Conservation (phyloP, 2,888 invertebrate genomes). For the Noctua pronuba region DNA sequence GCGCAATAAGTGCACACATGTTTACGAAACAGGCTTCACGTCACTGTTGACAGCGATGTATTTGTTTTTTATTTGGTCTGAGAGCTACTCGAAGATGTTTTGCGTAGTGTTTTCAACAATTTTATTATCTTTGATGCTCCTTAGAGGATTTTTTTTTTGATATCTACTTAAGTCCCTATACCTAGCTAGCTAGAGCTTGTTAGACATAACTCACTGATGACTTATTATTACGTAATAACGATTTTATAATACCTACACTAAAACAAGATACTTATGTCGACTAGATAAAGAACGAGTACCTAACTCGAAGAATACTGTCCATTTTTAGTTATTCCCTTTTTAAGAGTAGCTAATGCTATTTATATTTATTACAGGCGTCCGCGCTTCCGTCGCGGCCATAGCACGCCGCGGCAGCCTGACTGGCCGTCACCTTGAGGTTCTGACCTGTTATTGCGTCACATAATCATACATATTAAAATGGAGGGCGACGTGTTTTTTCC, state of each 20-base stretch:
- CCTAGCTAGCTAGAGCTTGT: background rate
- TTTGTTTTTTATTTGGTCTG: no score
- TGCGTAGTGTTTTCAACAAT: background rate
- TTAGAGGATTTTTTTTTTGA: background rate
- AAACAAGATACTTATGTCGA: background rate
- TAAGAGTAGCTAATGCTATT: constrained; percentile 32
- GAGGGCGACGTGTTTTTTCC: constrained; percentile 80
- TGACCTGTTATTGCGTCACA: constrained; percentile 86
- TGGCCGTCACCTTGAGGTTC: constrained; percentile 79
- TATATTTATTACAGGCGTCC: constrained; percentile 26
- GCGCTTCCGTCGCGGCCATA: constrained; percentile 21
- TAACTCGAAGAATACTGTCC: background rate
- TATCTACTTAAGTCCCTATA: background rate
- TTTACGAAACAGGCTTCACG: no score
- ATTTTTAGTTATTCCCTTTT: constrained; percentile 1
- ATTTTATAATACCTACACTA: background rate
- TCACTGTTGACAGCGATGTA: no score
- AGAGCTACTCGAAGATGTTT: background rate
- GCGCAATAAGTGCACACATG: no score
- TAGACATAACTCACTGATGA: background rate
- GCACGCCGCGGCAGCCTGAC: constrained; percentile 68
- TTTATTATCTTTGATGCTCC: background rate
- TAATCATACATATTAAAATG: constrained; percentile 83
- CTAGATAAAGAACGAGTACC: background rate
- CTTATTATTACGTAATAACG: background rate